These are phyloP conservation scores for Planococcus citri DNA, from an alignment of 1,140 invertebrate genomes.

Conservation along the genomic window DNA sequence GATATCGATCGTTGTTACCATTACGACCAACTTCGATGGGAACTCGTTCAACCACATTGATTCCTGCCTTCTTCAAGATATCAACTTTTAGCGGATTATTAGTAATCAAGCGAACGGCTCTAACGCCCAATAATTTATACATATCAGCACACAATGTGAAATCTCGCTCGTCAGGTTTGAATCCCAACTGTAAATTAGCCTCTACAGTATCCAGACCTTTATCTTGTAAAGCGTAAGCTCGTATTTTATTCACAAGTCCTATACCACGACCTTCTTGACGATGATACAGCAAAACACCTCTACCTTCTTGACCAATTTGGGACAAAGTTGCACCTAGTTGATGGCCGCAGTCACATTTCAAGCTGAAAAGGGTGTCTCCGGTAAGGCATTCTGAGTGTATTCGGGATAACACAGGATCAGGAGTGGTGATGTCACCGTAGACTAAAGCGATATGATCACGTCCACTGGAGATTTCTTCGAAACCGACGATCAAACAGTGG, in stretches of 20 bases:
- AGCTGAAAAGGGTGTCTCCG: not conserved
- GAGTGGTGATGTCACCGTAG: not conserved
- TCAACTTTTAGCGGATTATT: slow-evolving; percentile 4
- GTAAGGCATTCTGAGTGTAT: slow-evolving; percentile 4
- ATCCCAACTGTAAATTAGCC: not conserved
- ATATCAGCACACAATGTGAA: slow-evolving; percentile 3
- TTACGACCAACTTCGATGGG: not conserved
- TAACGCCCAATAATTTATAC: not conserved
- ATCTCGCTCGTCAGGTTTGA: not conserved
- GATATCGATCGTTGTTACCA: not conserved
- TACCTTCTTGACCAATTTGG: not conserved
- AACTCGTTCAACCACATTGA: not conserved
- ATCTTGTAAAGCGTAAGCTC: slow-evolving; percentile 3
- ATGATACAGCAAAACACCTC: not conserved
- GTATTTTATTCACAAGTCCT: not conserved
- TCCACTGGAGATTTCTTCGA: not conserved
- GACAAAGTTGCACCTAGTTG: not conserved
- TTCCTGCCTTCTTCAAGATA: not conserved
- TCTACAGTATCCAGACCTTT: not conserved
- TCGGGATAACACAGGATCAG: not conserved
- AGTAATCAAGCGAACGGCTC: not conserved
- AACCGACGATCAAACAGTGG: not conserved
- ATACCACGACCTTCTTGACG: slow-evolving; percentile 11
- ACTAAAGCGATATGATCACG: not conserved
- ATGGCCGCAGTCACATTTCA: not conserved